Evolutionary conservation across 2,888 invertebrate genomes (phyloP).

Genomic region (Pyralis farinalis): DNA sequence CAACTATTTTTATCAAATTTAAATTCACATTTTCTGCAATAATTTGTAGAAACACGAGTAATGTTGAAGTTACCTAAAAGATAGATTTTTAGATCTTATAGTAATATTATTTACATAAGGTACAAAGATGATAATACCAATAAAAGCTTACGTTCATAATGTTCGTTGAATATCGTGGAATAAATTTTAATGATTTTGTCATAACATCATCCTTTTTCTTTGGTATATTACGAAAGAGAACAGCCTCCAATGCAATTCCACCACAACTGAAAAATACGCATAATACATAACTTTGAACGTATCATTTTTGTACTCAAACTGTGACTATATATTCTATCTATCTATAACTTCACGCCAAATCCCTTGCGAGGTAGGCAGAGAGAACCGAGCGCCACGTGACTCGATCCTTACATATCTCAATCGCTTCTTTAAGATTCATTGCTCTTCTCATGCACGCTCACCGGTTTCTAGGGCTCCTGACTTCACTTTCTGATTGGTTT

Average conservation of each 20-base stretch:
- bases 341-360: too few relatives aligned
- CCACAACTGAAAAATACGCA: conserved; percentile 39
- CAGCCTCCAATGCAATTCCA: conserved; percentile 36
- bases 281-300: conserved; percentile 2
- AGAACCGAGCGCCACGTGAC: too few relatives aligned
- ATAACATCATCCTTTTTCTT: conserved; percentile 16
- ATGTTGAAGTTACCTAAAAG: conserved; percentile 25
- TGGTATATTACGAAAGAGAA: conserved; percentile 32
- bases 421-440: too few relatives aligned
- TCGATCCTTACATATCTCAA: too few relatives aligned
- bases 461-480: too few relatives aligned
- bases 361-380: too few relatives aligned
- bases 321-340: too few relatives aligned
- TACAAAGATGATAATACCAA: too few relatives aligned
- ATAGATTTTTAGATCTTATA: not conserved
- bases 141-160: conserved; percentile 29
- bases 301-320: conserved; percentile 2
- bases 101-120: too few relatives aligned
- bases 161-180: conserved; percentile 27
- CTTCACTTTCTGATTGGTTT: too few relatives aligned
- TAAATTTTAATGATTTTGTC: conserved; percentile 31
- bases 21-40: conserved; percentile 35
- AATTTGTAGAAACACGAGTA: conserved; percentile 32
- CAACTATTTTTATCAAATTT: conserved; percentile 23
- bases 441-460: too few relatives aligned